Base-by-base conservation (phyloP, 2,888 invertebrate genomes). In the Coleophora deauratella region DNA sequence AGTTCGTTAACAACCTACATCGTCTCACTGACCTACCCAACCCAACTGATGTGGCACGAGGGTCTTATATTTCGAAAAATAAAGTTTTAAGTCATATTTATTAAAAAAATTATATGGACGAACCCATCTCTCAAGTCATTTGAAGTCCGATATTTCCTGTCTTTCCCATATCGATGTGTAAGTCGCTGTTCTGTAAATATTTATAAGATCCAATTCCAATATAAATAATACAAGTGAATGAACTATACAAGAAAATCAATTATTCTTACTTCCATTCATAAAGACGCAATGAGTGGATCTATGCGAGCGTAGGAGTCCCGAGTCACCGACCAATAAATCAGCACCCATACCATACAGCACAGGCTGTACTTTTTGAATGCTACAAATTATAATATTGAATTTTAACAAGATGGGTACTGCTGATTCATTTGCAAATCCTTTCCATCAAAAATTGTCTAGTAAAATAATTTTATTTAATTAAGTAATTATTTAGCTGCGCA, bases 211-310 rank as follows among this genome's bases (percentile, higher is more conserved):
- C 37, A 41, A 46, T 46, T 37, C 32, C 37, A 41, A 46, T 46
- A 52, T 59, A 56, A 61, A 63, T 62, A 60, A 59, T 56, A 57
- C 49, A 52, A 64, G 66, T 64, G 68, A 70, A 72, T 66, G 71
- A 74, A 72, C 74, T 64, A 55, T 50, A 54, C 56, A 56, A 62
- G 62, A 59, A 65, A 71, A 73, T 67, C 67, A 69, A 68, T 71
- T 72, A 66, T 66, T 58, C 60, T 62, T 63, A 10, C 10, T 10
- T 31, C 67, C 71, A 74, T 78, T 77, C 74, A 77, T 76, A 70
- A 68, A 67, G 55, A 55, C 50, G 50, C 60, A 64, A 61, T 62
- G 62, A 64, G 62, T 62, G 62, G 61, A 66, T 65, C 55, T 65
- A 69, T 66, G 57, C 50, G 52, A 46, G 69, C 68, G 74, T 76